phyloP scores from a whole-genome alignment of 2,888 invertebrate genomes.

The Apodemia zela region DNA sequence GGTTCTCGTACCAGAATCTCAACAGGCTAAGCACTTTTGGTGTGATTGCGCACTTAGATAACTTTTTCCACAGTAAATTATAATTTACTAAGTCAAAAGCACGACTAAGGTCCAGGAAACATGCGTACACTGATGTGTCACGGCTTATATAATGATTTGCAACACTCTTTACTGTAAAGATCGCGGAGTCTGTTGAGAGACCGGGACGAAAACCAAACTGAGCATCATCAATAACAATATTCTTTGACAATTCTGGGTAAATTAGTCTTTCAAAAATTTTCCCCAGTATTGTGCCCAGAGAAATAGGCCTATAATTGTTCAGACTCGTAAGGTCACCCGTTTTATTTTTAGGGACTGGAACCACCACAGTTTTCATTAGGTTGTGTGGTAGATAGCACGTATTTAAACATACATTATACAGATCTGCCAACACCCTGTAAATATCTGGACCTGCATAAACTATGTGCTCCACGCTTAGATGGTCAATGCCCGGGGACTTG shows the following conservation, averaged over 20 bases:
- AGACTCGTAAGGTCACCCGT: slow-evolving; percentile 25
- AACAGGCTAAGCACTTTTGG: not conserved
- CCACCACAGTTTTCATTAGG: too few species aligned
- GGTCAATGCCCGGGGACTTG: too few species aligned
- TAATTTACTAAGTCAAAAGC: slow-evolving; percentile 1
- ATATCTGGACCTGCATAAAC: too few species aligned
- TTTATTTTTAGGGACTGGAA: slow-evolving; percentile 24
- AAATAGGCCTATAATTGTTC: slow-evolving; percentile 31
- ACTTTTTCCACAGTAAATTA: not conserved
- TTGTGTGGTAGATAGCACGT: too few species aligned
- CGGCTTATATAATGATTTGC: slow-evolving; percentile 21
- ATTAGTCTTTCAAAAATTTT: slow-evolving; percentile 29
- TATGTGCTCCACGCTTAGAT: too few species aligned
- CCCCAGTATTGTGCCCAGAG: slow-evolving; percentile 28
- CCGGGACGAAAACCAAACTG: slow-evolving; percentile 32
- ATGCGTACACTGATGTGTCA: not conserved
- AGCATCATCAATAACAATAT: not conserved
- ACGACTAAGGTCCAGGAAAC: not conserved
- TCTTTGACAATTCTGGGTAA: slow-evolving; percentile 19
- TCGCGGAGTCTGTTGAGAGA: slow-evolving; percentile 31
- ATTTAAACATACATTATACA: too few species aligned
- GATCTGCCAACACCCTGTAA: too few species aligned
- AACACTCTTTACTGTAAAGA: slow-evolving; percentile 28
- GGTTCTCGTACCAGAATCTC: slow-evolving; percentile 6
- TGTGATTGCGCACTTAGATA: not conserved